Base-by-base conservation (phyloP, 1,140 invertebrate species). In the Lucilia cuprina region DNA sequence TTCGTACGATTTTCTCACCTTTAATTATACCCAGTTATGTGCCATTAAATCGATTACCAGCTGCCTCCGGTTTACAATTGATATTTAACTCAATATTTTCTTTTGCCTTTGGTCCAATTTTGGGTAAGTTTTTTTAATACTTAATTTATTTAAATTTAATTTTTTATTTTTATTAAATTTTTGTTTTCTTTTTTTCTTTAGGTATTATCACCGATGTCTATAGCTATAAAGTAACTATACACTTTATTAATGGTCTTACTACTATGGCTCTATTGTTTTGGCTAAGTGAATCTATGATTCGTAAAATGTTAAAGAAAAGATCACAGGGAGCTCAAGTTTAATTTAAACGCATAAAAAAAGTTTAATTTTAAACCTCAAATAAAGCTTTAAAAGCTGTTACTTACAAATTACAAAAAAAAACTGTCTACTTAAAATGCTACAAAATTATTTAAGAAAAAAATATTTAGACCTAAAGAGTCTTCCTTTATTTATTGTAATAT, bases 1-100 rank as follows among this genome's bases (percentile, higher is more conserved):
- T 95, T 19, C 91, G 94, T 83, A 94, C 94, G 65, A 94, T 95
- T 0, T 95, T 94, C 87, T 94, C 94, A 88, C 92, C 93, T 5
- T 89, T 95, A 5, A 93, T 95, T 5, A 94, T 95, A 84, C 94
- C 95, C 2, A 94, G 92, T 87, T 93, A 95, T 86, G 94, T 95
- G 9, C 93, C 94, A 0, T 86, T 95, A 30, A 93, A 94, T 25
- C 91, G 93, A 74, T 86, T 95, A 82, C 92, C 94, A 4, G 94
- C 94, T 60, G 94, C 94, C 21, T 93, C 93, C 2, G 93, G 94
- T 0, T 93, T 95, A 60, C 94, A 95, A 88, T 93, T 94, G 91
- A 91, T 94, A 41, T 91, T 92, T 49, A 94, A 94, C 87, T 94
- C 94, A 10, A 87, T 94, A 17, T 92, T 94, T 60, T 92, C 95